Base-by-base conservation (phyloP, 2,113 vertebrate species). In the Poeciliopsis occidentalis region DNA sequence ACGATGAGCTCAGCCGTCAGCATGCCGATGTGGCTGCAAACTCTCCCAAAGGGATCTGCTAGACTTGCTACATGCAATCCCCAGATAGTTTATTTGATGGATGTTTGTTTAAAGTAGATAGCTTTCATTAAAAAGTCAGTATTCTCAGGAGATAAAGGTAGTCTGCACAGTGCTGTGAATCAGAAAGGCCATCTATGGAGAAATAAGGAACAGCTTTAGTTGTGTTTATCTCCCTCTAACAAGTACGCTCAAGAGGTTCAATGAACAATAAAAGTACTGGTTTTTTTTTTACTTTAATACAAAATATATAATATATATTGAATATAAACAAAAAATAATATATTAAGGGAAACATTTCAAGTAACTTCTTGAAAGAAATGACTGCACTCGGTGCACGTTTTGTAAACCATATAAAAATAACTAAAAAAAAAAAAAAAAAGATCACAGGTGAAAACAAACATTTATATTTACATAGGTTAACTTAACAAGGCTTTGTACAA, bases 401-500 rank as follows among this genome's bases (percentile, higher is more conserved):
- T 95, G 93, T 95, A 95, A 95, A 95, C 93, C 89, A 91, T 92
- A 91, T 93, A 94, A 94, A 87, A 91, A n/a, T n/a, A 86, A 66
- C 39, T 71, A 54, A 62, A 78, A 67, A 70, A 89, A 27, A 67
- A 70, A 89, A 27, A 34, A 34, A 13, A 41, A 15, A 41, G 89
- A 91, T 87, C 79, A 71, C 78, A 76, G 85, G 88, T 89, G 89
- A 78, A 91, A 90, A 92, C 86, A 57, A 57, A 57, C 51, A 57
- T 92, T 91, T 87, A 90, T 94, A 95, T 94, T 91, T 94, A 94
- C 92, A 94, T 5, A 74, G 93, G 92, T 95, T 95, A 95, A 95
- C 88, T 95, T 95, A 94, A 93, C 92, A 94, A 94, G 91, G 90
- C 92, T 95, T 93, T 95, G 87, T 95, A 95, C 94, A 95, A 95